These are phyloP conservation scores for Cygnus olor DNA, from an alignment of 2,797 vertebrate species.

Conservation along the genomic window DNA sequence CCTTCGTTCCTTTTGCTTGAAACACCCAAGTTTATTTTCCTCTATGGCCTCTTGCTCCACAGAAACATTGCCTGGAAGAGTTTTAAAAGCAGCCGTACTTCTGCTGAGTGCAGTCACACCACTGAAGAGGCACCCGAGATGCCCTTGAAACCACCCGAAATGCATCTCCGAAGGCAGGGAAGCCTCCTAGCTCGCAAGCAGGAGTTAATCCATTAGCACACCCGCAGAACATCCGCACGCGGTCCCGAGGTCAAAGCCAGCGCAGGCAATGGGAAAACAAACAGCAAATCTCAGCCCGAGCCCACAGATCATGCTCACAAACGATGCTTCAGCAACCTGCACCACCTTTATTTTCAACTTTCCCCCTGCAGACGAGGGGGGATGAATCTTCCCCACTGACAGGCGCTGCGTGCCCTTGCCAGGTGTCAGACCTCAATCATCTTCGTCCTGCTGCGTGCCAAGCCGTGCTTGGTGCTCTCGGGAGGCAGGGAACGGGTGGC, in stretches of 20 bases:
- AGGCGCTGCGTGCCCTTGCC: background rate
- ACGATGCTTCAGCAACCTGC: background rate
- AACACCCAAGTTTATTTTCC: background rate
- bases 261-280: background rate
- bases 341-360: background rate
- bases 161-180: background rate
- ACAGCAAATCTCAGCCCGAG: background rate
- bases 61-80: background rate
- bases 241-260: background rate
- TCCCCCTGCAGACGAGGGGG: background rate
- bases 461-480: background rate
- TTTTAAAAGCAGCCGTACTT: background rate
- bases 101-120: background rate
- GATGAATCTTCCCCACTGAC: background rate
- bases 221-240: background rate
- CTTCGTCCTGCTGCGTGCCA: background rate
- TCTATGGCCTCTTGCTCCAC: background rate
- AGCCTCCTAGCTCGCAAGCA: background rate
- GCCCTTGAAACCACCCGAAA: background rate
- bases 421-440: background rate
- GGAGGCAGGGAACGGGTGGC: rapidly evolving
- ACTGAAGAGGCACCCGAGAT: background rate
- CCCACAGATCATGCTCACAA: background rate
- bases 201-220: background rate
- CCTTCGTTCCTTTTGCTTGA: background rate